Evolutionary conservation across 1,140 invertebrate species (phyloP).

Genomic region (Pygmarrhopalites habei): DNA sequence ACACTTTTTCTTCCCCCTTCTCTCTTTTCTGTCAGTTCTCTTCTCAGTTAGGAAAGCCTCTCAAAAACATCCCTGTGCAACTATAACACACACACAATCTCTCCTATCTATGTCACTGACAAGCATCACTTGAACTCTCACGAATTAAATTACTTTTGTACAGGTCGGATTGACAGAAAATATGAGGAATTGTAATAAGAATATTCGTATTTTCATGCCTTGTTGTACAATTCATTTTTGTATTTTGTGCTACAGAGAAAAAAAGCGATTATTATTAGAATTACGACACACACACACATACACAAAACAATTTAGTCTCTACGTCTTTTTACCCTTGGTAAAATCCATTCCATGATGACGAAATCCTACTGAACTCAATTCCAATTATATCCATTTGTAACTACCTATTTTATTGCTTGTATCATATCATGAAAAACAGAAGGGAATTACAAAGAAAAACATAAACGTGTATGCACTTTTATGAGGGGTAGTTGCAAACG

Average conservation of each 20-base stretch:
- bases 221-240: not conserved
- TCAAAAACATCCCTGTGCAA: not conserved
- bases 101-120: slow-evolving; percentile 7
- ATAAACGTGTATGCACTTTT: no score
- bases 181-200: not conserved
- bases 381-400: no score
- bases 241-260: not conserved
- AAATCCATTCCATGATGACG: no score
- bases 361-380: no score
- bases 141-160: slow-evolving; percentile 11
- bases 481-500: no score
- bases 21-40: not conserved
- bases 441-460: no score
- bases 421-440: no score
- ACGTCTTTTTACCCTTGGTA: not conserved
- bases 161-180: not conserved
- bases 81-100: not conserved
- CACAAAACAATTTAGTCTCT: not conserved
- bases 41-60: not conserved
- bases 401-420: no score
- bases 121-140: not conserved
- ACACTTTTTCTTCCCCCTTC: not conserved
- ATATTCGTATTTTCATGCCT: not conserved
- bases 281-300: not conserved
- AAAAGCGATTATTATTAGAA: not conserved